Evolutionary conservation across 2,797 vertebrate species (phyloP), one percentile per base, ranked within the genome.

Genomic region (Pseudomugil gertrudae): DNA sequence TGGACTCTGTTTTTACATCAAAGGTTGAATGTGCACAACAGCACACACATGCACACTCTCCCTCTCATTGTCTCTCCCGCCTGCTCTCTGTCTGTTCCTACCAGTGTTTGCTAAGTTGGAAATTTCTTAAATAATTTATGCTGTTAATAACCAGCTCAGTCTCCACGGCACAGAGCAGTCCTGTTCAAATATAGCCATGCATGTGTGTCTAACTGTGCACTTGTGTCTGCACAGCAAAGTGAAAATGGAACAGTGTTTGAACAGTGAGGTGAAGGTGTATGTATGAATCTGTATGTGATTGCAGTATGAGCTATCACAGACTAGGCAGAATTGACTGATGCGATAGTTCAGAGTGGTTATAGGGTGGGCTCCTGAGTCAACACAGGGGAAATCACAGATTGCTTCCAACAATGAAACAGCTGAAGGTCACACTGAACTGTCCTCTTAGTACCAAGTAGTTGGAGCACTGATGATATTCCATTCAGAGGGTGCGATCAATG

Each of bases 101-200:
- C 67, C 55, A 71, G 58, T 93, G 90, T 94, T 94, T 94, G 90
- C 85, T 71, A 83, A 90, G 77, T 86, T 90, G 75, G 83, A 92
- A 76, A 92, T 90, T 75, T 91, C 89, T 90, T 93, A 88, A 94
- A 94, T 94, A 93, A 94, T 94, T 90, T 80, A 94, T 92, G 89
- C 79, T 86, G 89, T 90, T 95, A 93, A 94, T 93, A 94, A 94
- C 89, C 85, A 89, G 69, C 79, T 80, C 53, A 54, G 81, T 81
- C 89, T 90, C 88, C 79, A 70, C 35, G 88, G 84, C 71, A 63
- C 85, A 80, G 81, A 87, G 84, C 80, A 70, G 86, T 66, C 74
- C 81, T 90, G 87, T 92, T 90, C 89, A 94, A 94, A 94, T 91
- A 93, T 50, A 66, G 66, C 72, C 35, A 52, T 79, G 72, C 43